Evolutionary conservation across 2,888 invertebrate species (phyloP).

Genomic region (Ephialtes manifestator): DNA sequence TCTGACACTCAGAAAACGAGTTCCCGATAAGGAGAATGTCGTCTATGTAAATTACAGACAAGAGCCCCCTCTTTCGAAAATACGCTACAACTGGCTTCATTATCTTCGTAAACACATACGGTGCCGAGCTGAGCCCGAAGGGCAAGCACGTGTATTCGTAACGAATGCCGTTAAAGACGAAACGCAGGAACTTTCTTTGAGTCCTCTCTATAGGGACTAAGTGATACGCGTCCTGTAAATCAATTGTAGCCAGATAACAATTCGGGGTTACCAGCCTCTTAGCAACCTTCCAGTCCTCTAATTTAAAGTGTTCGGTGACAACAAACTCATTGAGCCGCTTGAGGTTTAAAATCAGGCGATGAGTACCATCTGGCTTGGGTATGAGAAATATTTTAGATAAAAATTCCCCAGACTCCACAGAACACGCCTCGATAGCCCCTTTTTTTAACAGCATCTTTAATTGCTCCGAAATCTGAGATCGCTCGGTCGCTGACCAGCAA

Average conservation of each 20-base stretch:
- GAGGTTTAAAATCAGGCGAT: neutral
- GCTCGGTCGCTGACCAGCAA: neutral
- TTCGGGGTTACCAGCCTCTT: no score
- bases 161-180: neutral
- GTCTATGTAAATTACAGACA: constrained; percentile 19
- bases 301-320: neutral
- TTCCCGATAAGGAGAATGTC: constrained; percentile 12
- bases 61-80: neutral
- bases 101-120: constrained; percentile 20
- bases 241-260: neutral
- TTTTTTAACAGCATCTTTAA: neutral
- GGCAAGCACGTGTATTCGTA: constrained; percentile 20
- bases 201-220: neutral
- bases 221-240: constrained; percentile 16
- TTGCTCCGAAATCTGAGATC: neutral
- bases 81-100: neutral
- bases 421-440: neutral
- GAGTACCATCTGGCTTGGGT: neutral
- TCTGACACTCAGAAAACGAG: neutral
- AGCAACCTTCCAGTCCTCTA: constrained; percentile 8
- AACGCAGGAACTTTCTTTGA: neutral
- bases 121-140: constrained; percentile 12
- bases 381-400: neutral
- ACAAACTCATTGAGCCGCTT: neutral
- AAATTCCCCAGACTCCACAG: neutral